These are phyloP conservation scores for Melanchra persicariae DNA, from an alignment of 2,888 invertebrate genomes.

Conservation along the genomic window DNA sequence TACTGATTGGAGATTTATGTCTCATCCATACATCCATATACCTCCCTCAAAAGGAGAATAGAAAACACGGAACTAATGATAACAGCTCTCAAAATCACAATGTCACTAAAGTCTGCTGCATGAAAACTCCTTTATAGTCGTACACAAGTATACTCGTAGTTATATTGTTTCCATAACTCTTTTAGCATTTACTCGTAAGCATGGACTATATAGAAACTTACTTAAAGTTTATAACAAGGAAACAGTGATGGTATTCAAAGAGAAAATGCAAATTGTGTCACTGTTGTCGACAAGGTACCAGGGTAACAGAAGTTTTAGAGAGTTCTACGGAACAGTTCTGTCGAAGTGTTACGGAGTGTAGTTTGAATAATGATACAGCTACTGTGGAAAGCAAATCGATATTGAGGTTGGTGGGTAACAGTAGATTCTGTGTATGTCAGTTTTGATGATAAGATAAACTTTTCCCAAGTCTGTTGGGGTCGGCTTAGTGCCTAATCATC, in stretches of 20 bases:
- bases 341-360: slow-evolving; percentile 26
- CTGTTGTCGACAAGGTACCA: slow-evolving; percentile 16
- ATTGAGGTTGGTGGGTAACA: neutral
- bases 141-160: slow-evolving; percentile 3
- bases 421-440: neutral
- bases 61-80: neutral
- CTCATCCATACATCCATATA: no score
- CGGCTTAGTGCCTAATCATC: no score
- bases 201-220: slow-evolving; percentile 19
- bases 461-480: neutral
- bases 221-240: slow-evolving; percentile 46
- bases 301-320: slow-evolving; percentile 40
- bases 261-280: slow-evolving; percentile 57
- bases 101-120: neutral
- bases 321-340: slow-evolving; percentile 12
- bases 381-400: neutral
- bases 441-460: neutral
- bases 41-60: no score
- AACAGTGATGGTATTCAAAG: slow-evolving; percentile 39
- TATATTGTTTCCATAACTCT: slow-evolving; percentile 21
- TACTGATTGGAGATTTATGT: no score
- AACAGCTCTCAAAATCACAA: neutral
- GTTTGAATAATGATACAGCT: slow-evolving; percentile 23
- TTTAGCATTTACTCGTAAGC: slow-evolving; percentile 1
- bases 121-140: neutral